Conservation (phyloP, 2,797 vertebrate genomes). For the Psittacula echo region DNA sequence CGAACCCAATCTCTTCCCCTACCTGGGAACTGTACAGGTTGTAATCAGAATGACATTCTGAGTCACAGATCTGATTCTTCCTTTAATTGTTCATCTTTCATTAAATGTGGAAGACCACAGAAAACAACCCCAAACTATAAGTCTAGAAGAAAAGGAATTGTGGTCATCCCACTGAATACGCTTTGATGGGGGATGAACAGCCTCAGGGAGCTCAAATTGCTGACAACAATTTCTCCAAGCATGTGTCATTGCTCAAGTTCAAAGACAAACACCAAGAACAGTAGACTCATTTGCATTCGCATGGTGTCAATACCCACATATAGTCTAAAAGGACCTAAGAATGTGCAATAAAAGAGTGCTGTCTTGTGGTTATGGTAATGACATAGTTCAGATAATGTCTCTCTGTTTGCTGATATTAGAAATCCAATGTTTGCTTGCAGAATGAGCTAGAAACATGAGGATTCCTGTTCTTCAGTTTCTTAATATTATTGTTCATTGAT, state of each 20-base stretch:
- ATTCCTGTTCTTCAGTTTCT: not conserved
- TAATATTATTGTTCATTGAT: not conserved
- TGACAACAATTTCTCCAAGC: not conserved
- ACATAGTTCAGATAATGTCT: not conserved
- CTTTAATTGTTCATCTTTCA: not conserved
- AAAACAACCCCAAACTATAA: fast-evolving
- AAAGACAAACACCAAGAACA: conserved; percentile 53
- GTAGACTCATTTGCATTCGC: conserved; percentile 5
- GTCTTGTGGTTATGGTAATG: conserved; percentile 3
- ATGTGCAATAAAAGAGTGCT: not conserved
- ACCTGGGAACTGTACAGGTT: not conserved
- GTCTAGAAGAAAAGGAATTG: not conserved
- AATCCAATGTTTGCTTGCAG: not conserved
- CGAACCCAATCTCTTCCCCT: not conserved
- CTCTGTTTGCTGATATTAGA: not conserved
- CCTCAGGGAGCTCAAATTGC: not conserved
- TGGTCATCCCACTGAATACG: not conserved
- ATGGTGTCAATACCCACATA: not conserved
- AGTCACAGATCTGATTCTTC: not conserved
- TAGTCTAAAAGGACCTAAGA: not conserved
- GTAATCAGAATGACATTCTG: not conserved
- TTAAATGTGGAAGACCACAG: not conserved
- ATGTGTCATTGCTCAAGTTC: conserved; percentile 35
- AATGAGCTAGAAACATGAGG: not conserved
- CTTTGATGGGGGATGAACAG: not conserved